Conservation (phyloP, 2,797 vertebrate species). For the Lutjanus argentimaculatus region DNA sequence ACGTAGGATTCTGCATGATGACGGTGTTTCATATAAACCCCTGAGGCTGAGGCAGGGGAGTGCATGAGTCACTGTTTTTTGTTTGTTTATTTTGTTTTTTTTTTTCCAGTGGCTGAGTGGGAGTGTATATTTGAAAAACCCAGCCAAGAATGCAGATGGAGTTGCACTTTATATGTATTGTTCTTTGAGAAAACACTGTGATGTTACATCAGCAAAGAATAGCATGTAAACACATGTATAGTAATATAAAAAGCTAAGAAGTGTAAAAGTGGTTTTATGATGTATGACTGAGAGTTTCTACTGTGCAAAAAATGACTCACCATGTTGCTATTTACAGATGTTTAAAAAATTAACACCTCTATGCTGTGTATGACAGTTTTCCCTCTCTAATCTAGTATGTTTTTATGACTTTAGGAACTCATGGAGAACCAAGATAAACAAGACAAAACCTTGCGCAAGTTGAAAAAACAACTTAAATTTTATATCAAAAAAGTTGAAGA, state of each 20-base stretch:
- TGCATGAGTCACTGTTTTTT: too few relatives aligned
- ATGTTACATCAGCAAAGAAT: neutral
- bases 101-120: too few relatives aligned
- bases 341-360: neutral
- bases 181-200: neutral
- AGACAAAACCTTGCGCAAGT: constrained; percentile 93
- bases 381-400: constrained; percentile 21
- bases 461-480: constrained; percentile 95
- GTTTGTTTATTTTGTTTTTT: too few relatives aligned
- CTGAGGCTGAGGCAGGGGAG: too few relatives aligned
- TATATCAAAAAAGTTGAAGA: constrained; percentile 93
- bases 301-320: neutral
- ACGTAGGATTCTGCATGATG: too few relatives aligned
- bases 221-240: neutral
- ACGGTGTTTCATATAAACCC: too few relatives aligned
- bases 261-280: too few relatives aligned
- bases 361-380: neutral
- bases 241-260: neutral
- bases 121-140: too few relatives aligned
- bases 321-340: neutral
- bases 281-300: neutral
- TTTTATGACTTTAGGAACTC: constrained; percentile 87
- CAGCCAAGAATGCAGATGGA: too few relatives aligned
- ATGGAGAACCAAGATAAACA: constrained; percentile 95
- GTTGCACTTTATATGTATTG: neutral